Conservation (phyloP, 2,113 vertebrate species). For the Enhydra lutris region DNA sequence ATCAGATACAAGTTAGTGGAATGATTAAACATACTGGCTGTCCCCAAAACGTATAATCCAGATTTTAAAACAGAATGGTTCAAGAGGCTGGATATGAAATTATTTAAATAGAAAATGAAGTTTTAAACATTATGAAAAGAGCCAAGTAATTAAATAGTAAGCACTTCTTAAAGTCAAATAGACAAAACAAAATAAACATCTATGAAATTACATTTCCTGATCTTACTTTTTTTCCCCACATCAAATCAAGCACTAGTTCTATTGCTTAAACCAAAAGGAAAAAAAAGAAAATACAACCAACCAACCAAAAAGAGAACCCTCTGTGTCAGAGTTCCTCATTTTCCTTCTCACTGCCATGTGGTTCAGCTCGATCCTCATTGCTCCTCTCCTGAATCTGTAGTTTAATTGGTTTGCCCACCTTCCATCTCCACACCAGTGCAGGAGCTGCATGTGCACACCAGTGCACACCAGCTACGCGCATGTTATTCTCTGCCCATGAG, state of each 20-base stretch:
- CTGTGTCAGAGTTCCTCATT: neutral
- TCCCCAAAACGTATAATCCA: neutral
- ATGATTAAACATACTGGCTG: neutral
- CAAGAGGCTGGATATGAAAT: neutral
- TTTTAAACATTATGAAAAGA: constrained; percentile 18
- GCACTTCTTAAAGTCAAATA: neutral
- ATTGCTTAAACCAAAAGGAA: neutral
- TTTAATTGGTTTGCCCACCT: neutral
- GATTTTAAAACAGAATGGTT: neutral
- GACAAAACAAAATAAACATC: neutral
- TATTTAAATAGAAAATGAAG: constrained; percentile 1
- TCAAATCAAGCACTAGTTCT: neutral
- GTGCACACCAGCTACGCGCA: neutral
- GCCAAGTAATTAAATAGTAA: neutral
- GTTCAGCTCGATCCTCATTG: neutral
- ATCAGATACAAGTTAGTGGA: neutral
- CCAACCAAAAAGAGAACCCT: neutral
- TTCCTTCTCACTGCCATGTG: neutral
- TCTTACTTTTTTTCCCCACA: neutral
- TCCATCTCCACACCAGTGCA: neutral
- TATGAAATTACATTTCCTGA: neutral
- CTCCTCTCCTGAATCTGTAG: neutral
- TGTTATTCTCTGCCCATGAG: neutral
- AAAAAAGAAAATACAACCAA: neutral
- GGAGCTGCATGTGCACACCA: no score